A percentile compares a stretch with the other conserved stretches of the same genome.
Conservation (phyloP, 1,140 invertebrate genomes). For the Homalodisca vitripennis region DNA sequence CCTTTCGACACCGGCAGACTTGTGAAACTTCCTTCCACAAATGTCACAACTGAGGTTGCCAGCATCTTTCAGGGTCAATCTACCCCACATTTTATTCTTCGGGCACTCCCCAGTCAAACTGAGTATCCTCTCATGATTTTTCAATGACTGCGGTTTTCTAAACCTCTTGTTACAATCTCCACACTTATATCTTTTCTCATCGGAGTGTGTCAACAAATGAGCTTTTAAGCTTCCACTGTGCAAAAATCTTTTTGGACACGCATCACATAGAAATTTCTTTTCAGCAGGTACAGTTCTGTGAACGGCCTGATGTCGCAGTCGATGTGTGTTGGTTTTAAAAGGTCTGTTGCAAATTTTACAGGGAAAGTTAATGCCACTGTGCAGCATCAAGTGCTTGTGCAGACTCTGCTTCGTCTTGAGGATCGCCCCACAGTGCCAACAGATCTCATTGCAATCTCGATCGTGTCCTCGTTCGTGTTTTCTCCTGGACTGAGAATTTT, state of each 20-base stretch:
- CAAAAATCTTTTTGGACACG: background rate
- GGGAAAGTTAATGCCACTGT: background rate
- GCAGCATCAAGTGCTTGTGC: background rate
- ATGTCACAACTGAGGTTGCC: background rate
- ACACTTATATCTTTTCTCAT: background rate
- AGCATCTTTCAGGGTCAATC: background rate
- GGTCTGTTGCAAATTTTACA: background rate
- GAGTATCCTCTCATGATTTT: too few species aligned
- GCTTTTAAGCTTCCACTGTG: background rate
- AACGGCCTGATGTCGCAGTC: background rate
- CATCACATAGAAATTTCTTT: background rate
- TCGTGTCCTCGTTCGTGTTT: background rate
- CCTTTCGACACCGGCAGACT: background rate
- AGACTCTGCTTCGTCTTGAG: background rate
- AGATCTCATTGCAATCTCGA: background rate
- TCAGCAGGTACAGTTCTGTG: background rate
- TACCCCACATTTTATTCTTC: background rate
- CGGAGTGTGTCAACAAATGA: background rate
- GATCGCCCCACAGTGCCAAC: background rate
- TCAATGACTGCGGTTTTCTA: background rate
- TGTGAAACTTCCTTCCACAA: background rate
- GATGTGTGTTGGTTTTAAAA: background rate
- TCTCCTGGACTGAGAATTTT: background rate
- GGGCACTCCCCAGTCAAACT: background rate
- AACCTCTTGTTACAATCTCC: background rate